Evolutionary conservation across 2,113 vertebrate species (phyloP), one percentile per base, ranked within the genome.

Genomic region (Paedocypris sp.): DNA sequence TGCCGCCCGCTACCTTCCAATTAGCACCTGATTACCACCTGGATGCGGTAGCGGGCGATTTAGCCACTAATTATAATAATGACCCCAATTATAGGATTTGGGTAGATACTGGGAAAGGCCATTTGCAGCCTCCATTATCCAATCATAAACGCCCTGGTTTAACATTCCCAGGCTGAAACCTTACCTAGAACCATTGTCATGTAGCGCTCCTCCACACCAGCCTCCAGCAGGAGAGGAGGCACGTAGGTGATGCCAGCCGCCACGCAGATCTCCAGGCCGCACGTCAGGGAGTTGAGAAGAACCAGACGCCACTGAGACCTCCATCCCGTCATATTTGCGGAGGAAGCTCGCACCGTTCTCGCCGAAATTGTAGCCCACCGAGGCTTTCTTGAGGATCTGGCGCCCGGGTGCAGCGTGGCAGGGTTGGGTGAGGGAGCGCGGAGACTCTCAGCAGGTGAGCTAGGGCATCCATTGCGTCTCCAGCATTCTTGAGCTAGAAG

Each of bases 121-220:
- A 5, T 38, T 26, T 36, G 49, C 32, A 38, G 13, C 13, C 28
- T 42, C 20, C 5, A 29, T 51, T 42, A 35, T 32, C 41, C 12
- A 46, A 43, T 18, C 26, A 22, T 39, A 16, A 25, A 36, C 26
- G n/a, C n/a, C 6, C n/a, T 16, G 9, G 3, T 50, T 25, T n/a
- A 19, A 31, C 31, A 32, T 39, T 64, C 39, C 18, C 35, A 28
- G 31, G 38, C 20, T 51, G 43, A 62, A 16, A 10, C 33, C 74
- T 72, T 73, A 88, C 86, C 86, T 65, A 88, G 64, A n/a, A 88
- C 86, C 86, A 88, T 88, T 57, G 85, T 88, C 86, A 88, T 88
- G 74, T 87, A 87, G 48, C 73, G 80, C 70, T 87, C 85, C 72
- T 85, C 77, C 45, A 88, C 82, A 5, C 86, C 85, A 0, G 84